Conservation (phyloP, 2,888 invertebrate species). For the Noctua janthe region DNA sequence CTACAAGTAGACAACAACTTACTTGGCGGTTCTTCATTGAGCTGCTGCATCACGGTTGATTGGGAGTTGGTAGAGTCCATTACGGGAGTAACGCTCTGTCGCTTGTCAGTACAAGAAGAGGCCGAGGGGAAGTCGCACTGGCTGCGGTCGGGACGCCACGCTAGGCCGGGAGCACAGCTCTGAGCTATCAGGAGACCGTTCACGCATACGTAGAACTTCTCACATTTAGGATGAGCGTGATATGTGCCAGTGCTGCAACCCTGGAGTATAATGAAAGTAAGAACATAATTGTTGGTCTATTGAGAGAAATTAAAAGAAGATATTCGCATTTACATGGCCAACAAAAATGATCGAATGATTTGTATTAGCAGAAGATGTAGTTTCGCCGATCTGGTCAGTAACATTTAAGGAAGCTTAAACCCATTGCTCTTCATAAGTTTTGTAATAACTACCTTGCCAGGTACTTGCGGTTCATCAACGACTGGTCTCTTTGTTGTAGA, state of each 20-base stretch:
- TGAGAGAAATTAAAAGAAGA: background rate
- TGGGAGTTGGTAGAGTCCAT: constrained; percentile 74
- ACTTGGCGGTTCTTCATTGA: constrained; percentile 69
- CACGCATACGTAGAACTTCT: constrained; percentile 94
- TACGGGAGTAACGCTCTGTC: constrained; percentile 76
- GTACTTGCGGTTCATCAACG: constrained; percentile 75
- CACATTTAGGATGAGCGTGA: constrained; percentile 93
- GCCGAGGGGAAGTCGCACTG: constrained; percentile 94
- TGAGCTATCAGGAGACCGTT: constrained; percentile 93
- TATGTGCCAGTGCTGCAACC: constrained; percentile 93
- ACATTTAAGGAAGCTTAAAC: background rate
- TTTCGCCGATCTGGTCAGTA: background rate
- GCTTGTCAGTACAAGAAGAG: constrained; percentile 90
- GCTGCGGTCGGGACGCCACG: constrained; percentile 92
- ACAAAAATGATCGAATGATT: background rate
- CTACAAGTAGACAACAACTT: constrained; percentile 2
- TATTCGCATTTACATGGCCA: background rate
- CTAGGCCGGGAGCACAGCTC: constrained; percentile 94
- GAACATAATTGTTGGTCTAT: too few species aligned
- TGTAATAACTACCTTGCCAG: constrained; percentile 76
- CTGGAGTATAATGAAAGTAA: constrained; percentile 66
- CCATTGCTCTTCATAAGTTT: background rate
- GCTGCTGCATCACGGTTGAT: constrained; percentile 71
- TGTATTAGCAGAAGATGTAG: background rate
- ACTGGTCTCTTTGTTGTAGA: constrained; percentile 76